Conservation (phyloP, 2,888 invertebrate genomes). For the Eutolmus rufibarbis region DNA sequence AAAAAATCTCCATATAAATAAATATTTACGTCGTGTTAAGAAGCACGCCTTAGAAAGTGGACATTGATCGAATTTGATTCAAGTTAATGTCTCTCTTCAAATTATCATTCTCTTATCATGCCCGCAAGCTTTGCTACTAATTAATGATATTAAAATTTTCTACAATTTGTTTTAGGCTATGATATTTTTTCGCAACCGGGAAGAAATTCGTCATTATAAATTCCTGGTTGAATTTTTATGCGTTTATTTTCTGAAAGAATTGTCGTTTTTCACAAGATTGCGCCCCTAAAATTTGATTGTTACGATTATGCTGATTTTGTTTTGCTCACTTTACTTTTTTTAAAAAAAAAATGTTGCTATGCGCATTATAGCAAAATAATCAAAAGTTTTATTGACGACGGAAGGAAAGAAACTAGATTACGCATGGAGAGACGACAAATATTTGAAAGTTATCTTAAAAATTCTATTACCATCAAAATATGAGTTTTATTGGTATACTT, state of each 20-base stretch:
- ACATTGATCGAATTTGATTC: neutral
- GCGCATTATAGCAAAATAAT: neutral
- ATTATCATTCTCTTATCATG: neutral
- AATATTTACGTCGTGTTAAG: neutral
- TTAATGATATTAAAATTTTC: neutral
- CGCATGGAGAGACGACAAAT: neutral
- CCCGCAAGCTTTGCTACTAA: neutral
- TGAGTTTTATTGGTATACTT: neutral
- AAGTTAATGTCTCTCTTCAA: neutral
- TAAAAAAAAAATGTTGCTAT: neutral
- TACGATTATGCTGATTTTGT: neutral
- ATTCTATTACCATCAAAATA: neutral
- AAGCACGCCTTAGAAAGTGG: neutral
- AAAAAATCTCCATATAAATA: neutral
- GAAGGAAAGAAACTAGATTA: neutral
- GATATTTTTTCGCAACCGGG: neutral
- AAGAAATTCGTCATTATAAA: neutral
- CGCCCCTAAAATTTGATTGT: neutral
- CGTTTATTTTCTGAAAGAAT: neutral
- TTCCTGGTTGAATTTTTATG: neutral
- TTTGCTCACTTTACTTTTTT: neutral
- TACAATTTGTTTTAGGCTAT: neutral
- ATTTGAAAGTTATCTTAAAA: neutral
- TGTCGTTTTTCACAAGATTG: neutral
- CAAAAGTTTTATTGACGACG: neutral